Evolutionary conservation across 2,797 vertebrate genomes (phyloP).

Genomic region (Cryptoblepharus egeriae): DNA sequence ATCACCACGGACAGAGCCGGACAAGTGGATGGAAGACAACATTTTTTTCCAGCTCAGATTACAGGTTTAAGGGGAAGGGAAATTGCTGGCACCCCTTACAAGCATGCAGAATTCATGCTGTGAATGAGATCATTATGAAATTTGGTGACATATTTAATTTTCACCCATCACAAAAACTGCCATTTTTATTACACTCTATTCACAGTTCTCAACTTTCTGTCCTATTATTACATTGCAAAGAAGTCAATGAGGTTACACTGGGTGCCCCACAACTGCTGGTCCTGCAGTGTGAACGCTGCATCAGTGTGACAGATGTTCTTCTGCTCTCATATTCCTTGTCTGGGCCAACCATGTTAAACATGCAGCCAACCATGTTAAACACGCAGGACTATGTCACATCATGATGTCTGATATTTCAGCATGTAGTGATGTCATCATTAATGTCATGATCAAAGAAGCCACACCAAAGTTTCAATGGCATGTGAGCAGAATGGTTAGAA

Average conservation of each 20-base stretch:
- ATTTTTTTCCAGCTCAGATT: no score
- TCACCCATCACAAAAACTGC: background rate
- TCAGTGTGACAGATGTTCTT: background rate
- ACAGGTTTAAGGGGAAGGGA: no score
- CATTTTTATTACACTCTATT: background rate
- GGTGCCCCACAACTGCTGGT: background rate
- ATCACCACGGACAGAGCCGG: no score
- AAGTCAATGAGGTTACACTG: background rate
- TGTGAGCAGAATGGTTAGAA: background rate
- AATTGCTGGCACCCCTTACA: no score
- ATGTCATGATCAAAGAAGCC: no score
- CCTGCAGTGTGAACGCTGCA: background rate
- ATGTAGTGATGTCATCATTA: background rate
- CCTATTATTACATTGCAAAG: background rate
- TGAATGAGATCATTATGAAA: no score
- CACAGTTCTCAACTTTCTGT: background rate
- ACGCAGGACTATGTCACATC: background rate
- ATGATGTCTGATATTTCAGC: background rate
- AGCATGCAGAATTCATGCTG: no score
- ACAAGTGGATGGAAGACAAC: no score
- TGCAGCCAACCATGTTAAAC: no score
- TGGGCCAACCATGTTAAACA: no score
- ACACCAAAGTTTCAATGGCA: background rate
- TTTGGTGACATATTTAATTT: background rate
- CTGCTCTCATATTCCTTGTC: background rate